Base-by-base conservation (phyloP, 2,113 vertebrate genomes). In the Struthio camelus region DNA sequence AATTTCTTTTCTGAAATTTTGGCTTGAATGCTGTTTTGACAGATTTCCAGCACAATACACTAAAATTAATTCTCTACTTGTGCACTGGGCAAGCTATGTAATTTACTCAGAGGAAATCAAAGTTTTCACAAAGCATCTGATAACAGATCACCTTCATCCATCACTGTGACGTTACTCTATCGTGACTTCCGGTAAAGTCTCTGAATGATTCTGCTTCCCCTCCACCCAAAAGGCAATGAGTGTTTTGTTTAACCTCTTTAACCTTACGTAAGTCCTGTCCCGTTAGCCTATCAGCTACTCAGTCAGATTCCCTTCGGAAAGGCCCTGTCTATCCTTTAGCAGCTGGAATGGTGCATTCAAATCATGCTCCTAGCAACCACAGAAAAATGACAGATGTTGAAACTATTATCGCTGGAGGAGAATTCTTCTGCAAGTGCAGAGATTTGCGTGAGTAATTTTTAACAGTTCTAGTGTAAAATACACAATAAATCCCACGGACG, bases 31-130 rank as follows among this genome's bases (percentile, higher is more conserved):
- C 76, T 67, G 61, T 94, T 94, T 95, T 96, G 87, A 96, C 82
- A 69, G 80, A 79, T 79, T 97, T 96, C 90, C 97, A 96, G 95
- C 64, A 95, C 96, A 96, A 96, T 36, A 25, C 91, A 97, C 95
- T 97, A 97, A 95, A 93, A 96, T 95, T 97, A 98, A 97, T 96
- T 97, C 93, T 91, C 80, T 48, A 44, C 83, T 73, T 85, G 86
- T 90, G 87, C 87, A 87, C 81, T 83, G 75, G 58, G 92, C 80
- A 84, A 76, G 30, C 70, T 5, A 28, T 16, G 72, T 95, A 96
- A 97, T 98, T 98, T 97, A 97, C 96, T 97, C 95, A 85, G 80
- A 97, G 92, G 94, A 96, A 97, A 98, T 94, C 91, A 91, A 97
- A 95, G 97, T 98, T 98, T 98, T 95, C 97, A 97, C 94, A 75